These are phyloP conservation scores for Phoxinus phoxinus DNA, from an alignment of 2,113 vertebrate species.

Conservation along the genomic window DNA sequence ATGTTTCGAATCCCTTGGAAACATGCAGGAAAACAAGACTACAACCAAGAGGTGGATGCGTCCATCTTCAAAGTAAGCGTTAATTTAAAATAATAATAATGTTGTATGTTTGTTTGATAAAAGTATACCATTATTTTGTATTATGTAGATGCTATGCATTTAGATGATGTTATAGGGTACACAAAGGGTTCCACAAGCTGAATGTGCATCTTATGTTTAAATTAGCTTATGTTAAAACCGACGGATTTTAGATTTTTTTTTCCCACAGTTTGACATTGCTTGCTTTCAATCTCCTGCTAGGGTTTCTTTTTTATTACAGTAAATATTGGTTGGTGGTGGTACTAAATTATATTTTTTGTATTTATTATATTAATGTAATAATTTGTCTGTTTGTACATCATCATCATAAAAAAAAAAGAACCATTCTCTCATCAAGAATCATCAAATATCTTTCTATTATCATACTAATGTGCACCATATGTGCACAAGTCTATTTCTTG, in stretches of 20 bases:
- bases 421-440: no score
- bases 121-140: background rate
- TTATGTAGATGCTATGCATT: background rate
- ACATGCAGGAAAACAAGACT: slow-evolving; percentile 96
- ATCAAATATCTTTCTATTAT: no score
- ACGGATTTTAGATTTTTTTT: background rate
- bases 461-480: background rate
- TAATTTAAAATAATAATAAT: background rate
- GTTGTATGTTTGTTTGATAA: background rate
- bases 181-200: background rate
- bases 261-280: background rate
- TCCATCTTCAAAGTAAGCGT: slow-evolving; percentile 93
- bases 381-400: background rate
- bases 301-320: background rate
- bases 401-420: no score
- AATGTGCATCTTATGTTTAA: background rate
- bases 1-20: slow-evolving; percentile 99
- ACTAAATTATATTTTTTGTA: no score
- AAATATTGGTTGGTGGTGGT: background rate
- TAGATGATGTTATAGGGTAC: background rate
- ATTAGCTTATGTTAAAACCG: background rate
- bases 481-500: background rate
- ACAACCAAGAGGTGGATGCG: slow-evolving; percentile 96
- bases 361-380: background rate
- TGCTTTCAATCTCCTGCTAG: background rate